Evolutionary conservation across 2,113 vertebrate genomes (phyloP).

Genomic region (Nibea coibor): DNA sequence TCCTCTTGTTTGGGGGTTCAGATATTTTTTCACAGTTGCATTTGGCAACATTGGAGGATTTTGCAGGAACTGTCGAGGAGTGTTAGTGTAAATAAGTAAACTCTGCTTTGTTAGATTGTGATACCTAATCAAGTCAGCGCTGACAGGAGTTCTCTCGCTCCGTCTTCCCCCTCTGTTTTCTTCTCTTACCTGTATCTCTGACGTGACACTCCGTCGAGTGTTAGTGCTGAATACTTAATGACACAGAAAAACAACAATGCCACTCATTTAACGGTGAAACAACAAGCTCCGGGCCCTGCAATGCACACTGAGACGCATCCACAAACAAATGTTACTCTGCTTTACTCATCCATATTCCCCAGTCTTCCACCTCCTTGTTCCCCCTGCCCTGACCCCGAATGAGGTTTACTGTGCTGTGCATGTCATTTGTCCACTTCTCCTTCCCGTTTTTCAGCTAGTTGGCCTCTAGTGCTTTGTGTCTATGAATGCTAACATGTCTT

Average conservation of each 20-base stretch:
- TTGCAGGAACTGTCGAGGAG: constrained; percentile 68
- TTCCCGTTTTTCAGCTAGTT: constrained; percentile 65
- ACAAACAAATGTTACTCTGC: constrained; percentile 35
- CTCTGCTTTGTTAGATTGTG: constrained; percentile 67
- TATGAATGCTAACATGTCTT: constrained; percentile 73
- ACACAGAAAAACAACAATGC: constrained; percentile 60
- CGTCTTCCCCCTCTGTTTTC: constrained; percentile 44
- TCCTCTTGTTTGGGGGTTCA: constrained; percentile 70
- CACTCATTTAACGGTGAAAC: constrained; percentile 41
- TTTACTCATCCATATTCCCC: constrained; percentile 41
- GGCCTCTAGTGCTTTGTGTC: constrained; percentile 70
- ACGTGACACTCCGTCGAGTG: constrained; percentile 63
- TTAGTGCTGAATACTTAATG: constrained; percentile 71
- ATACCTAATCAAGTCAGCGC: constrained; percentile 70
- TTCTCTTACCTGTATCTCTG: constrained; percentile 51
- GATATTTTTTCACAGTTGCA: constrained; percentile 59
- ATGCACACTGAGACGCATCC: not conserved
- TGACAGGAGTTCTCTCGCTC: constrained; percentile 69
- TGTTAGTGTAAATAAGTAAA: constrained; percentile 70
- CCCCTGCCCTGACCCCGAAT: constrained; percentile 54
- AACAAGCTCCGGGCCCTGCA: constrained; percentile 14
- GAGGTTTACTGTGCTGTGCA: constrained; percentile 57
- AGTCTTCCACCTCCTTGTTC: constrained; percentile 21
- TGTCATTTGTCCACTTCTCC: constrained; percentile 61
- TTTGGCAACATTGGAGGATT: constrained; percentile 72